Evolutionary conservation across 2,888 invertebrate genomes (phyloP), one percentile per base, ranked within the genome.

Genomic region (Agriopis leucophaearia): DNA sequence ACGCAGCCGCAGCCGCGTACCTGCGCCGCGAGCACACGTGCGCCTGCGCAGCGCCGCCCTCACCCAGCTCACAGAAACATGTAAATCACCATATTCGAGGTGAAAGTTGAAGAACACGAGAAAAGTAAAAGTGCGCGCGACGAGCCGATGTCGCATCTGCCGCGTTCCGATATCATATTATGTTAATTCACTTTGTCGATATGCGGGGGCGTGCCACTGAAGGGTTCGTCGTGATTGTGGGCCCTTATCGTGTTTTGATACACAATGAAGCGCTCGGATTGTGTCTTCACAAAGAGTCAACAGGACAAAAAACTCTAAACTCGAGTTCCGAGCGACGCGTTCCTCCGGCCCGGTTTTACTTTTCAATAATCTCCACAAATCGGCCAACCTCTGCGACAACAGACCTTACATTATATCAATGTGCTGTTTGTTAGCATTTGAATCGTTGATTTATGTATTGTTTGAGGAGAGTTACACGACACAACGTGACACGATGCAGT

Each of bases 61-160:
- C 35, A 13, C 45, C 66, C 73, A 68, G 64, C 75, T 74, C 69
- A 50, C 69, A 80, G 81, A 78, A 81, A 85, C 89, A 91, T 90
- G 91, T 88, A 90, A 90, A 91, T 90, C 86, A 88, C 84, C 86
- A 80, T 81, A 82, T 85, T 87, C 75, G 88, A 92, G 93, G 93
- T 94, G 93, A 94, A 94, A 94, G 93, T 94, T 93, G 88, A 93
- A 83, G 79, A 81, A 81, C 84, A 84, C 80, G 80, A 83, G 82
- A 86, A 91, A 94, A 94, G 92, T 92, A 93, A 94, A 93, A 94
- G 93, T 92, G 59, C 86, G 81, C 69, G 74, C 75, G 78, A 75
- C 64, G 69, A 74, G 77, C 73, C 76, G 77, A 78, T 79, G 84
- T 75, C 86, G 87, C 90, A 90, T 87, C 88, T 88, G 88, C 75